Evolutionary conservation across 2,113 vertebrate genomes (phyloP), one percentile per base, ranked within the genome.

Genomic region (Bostrychus sinensis): DNA sequence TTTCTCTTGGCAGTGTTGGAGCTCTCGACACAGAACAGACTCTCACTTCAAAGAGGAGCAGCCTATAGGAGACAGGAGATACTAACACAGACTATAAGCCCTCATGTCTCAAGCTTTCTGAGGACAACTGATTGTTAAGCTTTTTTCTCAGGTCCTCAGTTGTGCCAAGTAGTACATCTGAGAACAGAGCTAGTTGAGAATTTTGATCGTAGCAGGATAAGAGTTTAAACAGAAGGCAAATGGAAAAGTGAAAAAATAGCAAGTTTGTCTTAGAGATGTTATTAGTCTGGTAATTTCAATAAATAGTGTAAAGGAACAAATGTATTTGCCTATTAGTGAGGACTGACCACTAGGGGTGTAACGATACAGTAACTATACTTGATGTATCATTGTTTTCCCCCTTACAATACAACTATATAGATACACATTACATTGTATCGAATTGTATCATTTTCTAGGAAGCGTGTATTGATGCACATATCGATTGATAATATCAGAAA

Each of bases 1-100:
- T 68, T 72, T 66, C 65, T 75, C 30, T 20, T 65, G 48, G 53
- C 68, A 73, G 79, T 58, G 14, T 59, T 17, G 2, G 59, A 58
- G 59, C 48, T 23, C 60, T 23, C 7, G 86, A 86, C 78, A 69
- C 26, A 66, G 56, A 16, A 14, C 81, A 85, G 80, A 39, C 76
- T 32, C 55, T 65, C 71, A 78, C 88, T 71, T 89, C 76, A 88
- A 89, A 88, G 82, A 59, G 1, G 17, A 1, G 50, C 56, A 45
- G 81, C 83, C 80, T 75, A 66, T 74, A 72, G 9, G 61, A 62
- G 42, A 57, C 48, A 3, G 60, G 23, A 36, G 70, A 78, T 62
- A 68, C 51, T 62, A 23, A 11, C 43, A 25, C 22, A 48, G 11
- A 25, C 12, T 13, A 48, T 25, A 48, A 48, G 45, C 22, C 20